Percentiles rank a stretch among this genome's conserved stretches.
Evolutionary conservation across 2,113 vertebrate genomes (phyloP).

Genomic region (Anseranas semipalmata): DNA sequence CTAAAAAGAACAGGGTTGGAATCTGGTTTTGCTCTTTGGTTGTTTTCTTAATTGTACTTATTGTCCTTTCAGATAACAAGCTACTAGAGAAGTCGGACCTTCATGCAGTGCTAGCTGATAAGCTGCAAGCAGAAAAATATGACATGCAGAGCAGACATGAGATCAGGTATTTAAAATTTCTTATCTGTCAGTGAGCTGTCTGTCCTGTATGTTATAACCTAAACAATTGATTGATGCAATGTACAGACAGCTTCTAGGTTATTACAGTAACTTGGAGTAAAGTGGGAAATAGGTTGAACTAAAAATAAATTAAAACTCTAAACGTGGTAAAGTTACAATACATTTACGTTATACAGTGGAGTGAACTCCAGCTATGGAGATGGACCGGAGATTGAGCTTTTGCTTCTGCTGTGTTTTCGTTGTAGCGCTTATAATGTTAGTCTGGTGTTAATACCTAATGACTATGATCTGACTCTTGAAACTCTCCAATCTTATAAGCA

Average conservation of each 20-base stretch:
- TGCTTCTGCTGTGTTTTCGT: neutral
- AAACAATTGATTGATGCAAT: neutral
- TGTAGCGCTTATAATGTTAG: neutral
- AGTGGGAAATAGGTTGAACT: neutral
- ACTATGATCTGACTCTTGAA: neutral
- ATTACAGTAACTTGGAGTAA: neutral
- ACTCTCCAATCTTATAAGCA: neutral
- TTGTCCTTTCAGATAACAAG: constrained; percentile 86
- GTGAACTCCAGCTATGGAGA: neutral
- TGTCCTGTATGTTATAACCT: neutral
- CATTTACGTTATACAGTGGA: neutral
- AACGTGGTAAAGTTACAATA: neutral
- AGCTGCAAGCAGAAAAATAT: constrained; percentile 92
- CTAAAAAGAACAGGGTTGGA: neutral
- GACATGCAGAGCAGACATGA: constrained; percentile 90
- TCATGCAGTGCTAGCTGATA: constrained; percentile 90
- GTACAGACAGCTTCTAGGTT: neutral
- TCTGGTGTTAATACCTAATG: neutral
- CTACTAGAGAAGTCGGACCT: constrained; percentile 94
- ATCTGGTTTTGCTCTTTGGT: neutral
- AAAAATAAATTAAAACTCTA: neutral
- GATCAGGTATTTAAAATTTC: constrained; percentile 79
- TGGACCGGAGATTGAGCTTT: neutral
- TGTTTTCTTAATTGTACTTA: neutral
- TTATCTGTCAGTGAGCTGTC: neutral